Conservation (phyloP, 2,888 invertebrate species). For the Carterocephalus palaemon region DNA sequence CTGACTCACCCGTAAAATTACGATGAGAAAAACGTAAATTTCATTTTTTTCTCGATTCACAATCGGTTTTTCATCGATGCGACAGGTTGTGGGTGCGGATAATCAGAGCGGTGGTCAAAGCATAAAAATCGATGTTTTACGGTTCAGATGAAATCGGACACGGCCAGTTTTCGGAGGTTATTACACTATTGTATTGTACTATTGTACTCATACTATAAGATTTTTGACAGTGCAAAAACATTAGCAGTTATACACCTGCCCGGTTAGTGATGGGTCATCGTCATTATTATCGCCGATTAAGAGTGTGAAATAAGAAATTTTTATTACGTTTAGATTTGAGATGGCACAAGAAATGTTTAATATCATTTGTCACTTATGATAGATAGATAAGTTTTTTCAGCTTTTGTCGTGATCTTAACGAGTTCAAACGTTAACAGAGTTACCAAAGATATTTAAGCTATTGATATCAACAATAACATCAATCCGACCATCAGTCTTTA, state of each 20-base stretch:
- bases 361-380: no score
- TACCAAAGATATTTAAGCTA: no score
- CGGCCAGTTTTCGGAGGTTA: slow-evolving; percentile 47
- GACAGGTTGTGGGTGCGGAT: slow-evolving; percentile 46
- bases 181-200: slow-evolving; percentile 50
- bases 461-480: no score
- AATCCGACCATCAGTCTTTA: no score
- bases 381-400: no score
- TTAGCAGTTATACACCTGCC: slow-evolving; percentile 16
- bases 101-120: slow-evolving; percentile 45
- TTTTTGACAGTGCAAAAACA: slow-evolving; percentile 23
- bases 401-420: no score
- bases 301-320: slow-evolving; percentile 17
- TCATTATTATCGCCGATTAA: not conserved
- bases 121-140: slow-evolving; percentile 57
- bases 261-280: slow-evolving; percentile 16
- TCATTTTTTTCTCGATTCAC: slow-evolving; percentile 31
- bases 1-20: slow-evolving; percentile 26
- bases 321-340: slow-evolving; percentile 4
- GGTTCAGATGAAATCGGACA: slow-evolving; percentile 48
- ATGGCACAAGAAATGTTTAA: not conserved
- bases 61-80: slow-evolving; percentile 35
- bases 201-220: no score
- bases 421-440: no score
- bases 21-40: slow-evolving; percentile 29